Percentiles rank a stretch among this genome's conserved stretches.
Conservation (phyloP, 2,797 vertebrate genomes). For the Myotis planiceps region DNA sequence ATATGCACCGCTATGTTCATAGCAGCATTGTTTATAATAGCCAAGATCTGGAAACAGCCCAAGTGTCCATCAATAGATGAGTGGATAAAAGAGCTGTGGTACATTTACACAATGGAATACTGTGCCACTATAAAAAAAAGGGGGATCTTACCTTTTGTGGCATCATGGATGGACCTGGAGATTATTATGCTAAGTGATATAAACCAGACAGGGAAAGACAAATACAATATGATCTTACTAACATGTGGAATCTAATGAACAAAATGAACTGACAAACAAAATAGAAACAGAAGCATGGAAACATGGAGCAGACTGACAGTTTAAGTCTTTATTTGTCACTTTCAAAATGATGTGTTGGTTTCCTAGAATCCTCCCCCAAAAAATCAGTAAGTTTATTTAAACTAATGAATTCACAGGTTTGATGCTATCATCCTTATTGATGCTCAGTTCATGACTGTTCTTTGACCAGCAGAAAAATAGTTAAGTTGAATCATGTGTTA, state of each 20-base stretch:
- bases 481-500: background rate
- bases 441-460: background rate
- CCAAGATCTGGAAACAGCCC: background rate
- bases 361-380: background rate
- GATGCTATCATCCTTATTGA: background rate
- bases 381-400: background rate
- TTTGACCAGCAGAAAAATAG: background rate
- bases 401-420: background rate
- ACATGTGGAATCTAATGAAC: background rate
- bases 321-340: background rate
- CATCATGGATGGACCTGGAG: background rate
- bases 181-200: background rate
- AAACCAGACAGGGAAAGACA: background rate
- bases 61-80: background rate
- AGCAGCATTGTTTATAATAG: background rate
- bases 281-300: background rate
- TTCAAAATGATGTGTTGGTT: constrained; percentile 27
- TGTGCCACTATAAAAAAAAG: background rate
- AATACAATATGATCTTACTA: background rate
- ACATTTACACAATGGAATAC: background rate
- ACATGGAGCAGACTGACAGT: background rate
- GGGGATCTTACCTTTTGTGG: background rate
- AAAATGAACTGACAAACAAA: background rate
- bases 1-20: background rate
- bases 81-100: background rate